phyloP scores from a whole-genome alignment of 2,888 invertebrate genomes.

The Pherbina coryleti region DNA sequence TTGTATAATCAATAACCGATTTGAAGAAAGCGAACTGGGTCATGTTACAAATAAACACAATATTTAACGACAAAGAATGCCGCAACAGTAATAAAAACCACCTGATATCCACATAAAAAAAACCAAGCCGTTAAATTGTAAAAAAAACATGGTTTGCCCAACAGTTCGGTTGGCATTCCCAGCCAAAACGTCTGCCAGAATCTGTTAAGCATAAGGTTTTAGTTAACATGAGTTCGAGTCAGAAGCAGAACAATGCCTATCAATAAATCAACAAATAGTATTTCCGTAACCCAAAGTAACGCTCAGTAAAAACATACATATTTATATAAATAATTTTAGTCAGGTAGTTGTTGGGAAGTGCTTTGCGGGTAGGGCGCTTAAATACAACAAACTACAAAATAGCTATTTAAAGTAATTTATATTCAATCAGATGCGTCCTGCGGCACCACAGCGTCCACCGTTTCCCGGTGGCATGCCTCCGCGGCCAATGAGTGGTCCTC shows the following conservation, averaged over 20 bases:
- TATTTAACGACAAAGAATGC: constrained; percentile 63
- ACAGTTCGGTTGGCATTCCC: background rate
- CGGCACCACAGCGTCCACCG: constrained; percentile 57
- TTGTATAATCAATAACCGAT: constrained; percentile 70
- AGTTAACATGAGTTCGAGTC: background rate
- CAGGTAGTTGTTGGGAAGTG: background rate
- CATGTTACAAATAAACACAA: constrained; percentile 64
- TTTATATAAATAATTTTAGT: no score
- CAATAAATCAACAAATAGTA: background rate
- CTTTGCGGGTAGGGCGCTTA: background rate
- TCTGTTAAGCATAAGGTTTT: background rate
- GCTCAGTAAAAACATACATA: background rate
- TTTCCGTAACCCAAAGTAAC: background rate
- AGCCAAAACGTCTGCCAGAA: background rate
- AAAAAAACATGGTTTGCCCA: constrained; percentile 19
- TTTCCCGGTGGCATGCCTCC: constrained; percentile 60
- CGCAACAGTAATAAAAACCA: constrained; percentile 58
- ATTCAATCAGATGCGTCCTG: constrained; percentile 61
- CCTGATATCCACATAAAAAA: constrained; percentile 34
- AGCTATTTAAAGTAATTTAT: constrained; percentile 2
- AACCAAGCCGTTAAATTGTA: constrained; percentile 40
- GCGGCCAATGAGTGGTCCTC: constrained; percentile 60
- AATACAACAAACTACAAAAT: constrained; percentile 12
- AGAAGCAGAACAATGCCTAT: background rate
- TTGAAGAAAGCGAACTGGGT: constrained; percentile 62